Evolutionary conservation across 2,113 vertebrate species (phyloP).

Genomic region (Hymenochirus boettgeri): DNA sequence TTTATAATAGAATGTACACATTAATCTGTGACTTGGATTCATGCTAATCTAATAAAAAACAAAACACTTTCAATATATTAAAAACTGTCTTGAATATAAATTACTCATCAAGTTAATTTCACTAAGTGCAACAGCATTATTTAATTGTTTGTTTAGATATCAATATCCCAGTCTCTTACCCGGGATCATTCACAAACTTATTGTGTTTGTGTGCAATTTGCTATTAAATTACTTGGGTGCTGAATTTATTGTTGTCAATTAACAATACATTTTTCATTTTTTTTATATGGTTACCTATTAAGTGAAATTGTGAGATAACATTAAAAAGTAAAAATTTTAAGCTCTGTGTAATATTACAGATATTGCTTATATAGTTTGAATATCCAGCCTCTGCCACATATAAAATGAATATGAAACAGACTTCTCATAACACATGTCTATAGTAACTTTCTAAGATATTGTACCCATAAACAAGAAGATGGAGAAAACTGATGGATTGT

Average conservation of each 20-base stretch:
- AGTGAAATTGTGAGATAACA: too few species aligned
- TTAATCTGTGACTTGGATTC: neutral
- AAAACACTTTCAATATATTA: neutral
- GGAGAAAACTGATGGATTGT: too few species aligned
- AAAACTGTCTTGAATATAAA: constrained; percentile 5
- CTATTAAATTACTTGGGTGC: neutral
- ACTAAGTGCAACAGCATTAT: neutral
- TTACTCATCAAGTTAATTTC: constrained; percentile 3
- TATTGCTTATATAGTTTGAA: too few species aligned
- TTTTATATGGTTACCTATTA: too few species aligned
- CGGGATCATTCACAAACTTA: constrained; percentile 1
- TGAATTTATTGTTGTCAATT: neutral
- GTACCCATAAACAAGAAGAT: too few species aligned
- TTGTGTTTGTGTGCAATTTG: neutral
- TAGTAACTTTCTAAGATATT: too few species aligned
- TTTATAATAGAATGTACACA: neutral
- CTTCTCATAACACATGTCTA: too few species aligned
- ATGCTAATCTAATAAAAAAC: neutral
- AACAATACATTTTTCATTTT: neutral
- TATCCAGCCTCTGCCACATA: too few species aligned
- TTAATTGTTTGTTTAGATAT: neutral
- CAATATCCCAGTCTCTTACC: neutral
- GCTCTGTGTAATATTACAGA: too few species aligned
- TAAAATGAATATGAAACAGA: too few species aligned
- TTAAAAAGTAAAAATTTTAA: too few species aligned